Evolutionary conservation across 2,888 invertebrate species (phyloP).

Genomic region (Hirtodrosophila confusa): DNA sequence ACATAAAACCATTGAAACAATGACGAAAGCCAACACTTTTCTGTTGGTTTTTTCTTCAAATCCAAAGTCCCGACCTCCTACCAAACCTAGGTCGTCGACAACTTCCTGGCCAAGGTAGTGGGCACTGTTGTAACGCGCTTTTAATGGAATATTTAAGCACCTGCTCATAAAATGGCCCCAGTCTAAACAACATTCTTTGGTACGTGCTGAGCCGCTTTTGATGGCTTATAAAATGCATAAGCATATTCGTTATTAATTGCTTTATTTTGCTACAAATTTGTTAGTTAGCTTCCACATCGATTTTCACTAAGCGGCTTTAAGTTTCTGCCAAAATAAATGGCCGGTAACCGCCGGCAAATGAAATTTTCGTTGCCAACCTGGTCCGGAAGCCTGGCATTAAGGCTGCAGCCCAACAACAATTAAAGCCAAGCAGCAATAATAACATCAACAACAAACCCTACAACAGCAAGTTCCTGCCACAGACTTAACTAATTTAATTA

Average conservation of each 20-base stretch:
- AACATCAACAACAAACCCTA: constrained; percentile 22
- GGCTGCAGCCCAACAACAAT: constrained; percentile 44
- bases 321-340: constrained; percentile 6
- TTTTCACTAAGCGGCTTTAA: constrained; percentile 47
- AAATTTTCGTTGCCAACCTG: constrained; percentile 5
- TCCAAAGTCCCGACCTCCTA: constrained; percentile 1
- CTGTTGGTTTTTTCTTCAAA: neutral
- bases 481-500: constrained; percentile 71
- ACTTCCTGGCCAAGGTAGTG: constrained; percentile 25
- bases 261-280: constrained; percentile 48
- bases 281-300: constrained; percentile 38
- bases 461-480: constrained; percentile 48
- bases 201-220: constrained; percentile 47
- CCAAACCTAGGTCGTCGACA: neutral
- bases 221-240: constrained; percentile 60
- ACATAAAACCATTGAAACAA: constrained; percentile 62
- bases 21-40: constrained; percentile 55
- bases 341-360: constrained; percentile 15
- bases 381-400: constrained; percentile 31
- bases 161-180: constrained; percentile 43
- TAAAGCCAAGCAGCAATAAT: constrained; percentile 42
- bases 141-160: constrained; percentile 65
- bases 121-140: constrained; percentile 41
- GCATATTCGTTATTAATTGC: constrained; percentile 69
- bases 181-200: constrained; percentile 11